These are phyloP conservation scores for Psittacula cyanocephala DNA, from an alignment of 2,113 vertebrate species.

Conservation along the genomic window DNA sequence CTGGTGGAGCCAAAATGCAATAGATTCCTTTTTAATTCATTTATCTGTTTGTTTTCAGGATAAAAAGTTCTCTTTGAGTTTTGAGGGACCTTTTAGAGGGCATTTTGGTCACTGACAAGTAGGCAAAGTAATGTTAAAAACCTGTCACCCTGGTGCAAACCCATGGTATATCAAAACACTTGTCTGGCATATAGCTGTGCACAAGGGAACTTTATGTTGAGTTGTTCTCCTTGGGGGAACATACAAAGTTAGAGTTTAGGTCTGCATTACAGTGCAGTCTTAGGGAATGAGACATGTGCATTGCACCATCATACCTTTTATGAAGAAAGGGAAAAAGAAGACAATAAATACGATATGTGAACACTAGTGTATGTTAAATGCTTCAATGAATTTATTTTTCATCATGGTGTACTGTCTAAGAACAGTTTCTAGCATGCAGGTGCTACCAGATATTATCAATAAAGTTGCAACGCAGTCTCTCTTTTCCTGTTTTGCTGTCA, in stretches of 20 bases:
- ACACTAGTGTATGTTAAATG: neutral
- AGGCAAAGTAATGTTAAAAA: neutral
- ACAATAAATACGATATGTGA: neutral
- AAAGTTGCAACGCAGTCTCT: neutral
- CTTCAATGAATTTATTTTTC: neutral
- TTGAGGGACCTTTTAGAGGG: neutral
- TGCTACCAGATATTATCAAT: neutral
- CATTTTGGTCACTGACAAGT: neutral
- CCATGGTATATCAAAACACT: neutral
- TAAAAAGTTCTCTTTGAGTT: neutral
- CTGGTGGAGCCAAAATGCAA: neutral
- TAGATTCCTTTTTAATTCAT: neutral
- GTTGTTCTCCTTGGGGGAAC: neutral
- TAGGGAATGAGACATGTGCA: neutral
- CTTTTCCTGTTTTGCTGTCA: neutral
- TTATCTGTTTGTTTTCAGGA: neutral
- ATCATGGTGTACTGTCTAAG: neutral
- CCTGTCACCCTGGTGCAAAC: neutral
- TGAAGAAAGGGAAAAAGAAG: neutral
- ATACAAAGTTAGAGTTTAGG: neutral
- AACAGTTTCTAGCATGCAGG: neutral
- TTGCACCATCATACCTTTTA: neutral
- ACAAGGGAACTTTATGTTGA: neutral
- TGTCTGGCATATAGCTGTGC: fast-evolving
- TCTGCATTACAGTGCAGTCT: neutral